phyloP scores from a whole-genome alignment of 2,888 invertebrate genomes.

The Formica aserva region DNA sequence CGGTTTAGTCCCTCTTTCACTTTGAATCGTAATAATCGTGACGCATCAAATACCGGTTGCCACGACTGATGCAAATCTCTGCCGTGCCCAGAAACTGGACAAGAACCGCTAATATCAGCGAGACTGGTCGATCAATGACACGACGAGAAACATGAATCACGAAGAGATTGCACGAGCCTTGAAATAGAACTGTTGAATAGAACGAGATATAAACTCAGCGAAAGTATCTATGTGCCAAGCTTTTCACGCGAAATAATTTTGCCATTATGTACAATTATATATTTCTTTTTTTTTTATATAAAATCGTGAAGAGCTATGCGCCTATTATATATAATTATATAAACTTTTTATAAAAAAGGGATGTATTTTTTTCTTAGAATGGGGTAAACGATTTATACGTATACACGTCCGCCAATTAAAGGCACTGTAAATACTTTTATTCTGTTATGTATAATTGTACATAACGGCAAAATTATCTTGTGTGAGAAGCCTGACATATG shows the following conservation, averaged over 20 bases:
- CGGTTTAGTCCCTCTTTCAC: constrained; percentile 18
- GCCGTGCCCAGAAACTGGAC: not conserved
- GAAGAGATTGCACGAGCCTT: not conserved
- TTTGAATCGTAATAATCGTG: constrained; percentile 41
- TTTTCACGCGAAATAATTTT: not conserved
- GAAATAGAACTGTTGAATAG: not conserved
- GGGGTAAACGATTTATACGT: not conserved
- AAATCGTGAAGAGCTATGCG: not conserved
- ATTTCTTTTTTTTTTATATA: not conserved
- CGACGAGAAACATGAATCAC: not conserved
- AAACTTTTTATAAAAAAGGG: not conserved
- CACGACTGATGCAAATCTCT: constrained; percentile 9
- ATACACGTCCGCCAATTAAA: not conserved
- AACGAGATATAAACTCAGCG: not conserved
- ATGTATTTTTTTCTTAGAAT: not conserved
- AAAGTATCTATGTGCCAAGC: not conserved
- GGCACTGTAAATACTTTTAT: not conserved
- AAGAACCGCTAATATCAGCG: not conserved
- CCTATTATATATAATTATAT: not conserved
- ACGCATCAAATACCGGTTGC: constrained; percentile 39
- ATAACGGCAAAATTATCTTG: not conserved
- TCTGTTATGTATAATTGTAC: not conserved
- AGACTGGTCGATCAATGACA: not conserved
- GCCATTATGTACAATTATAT: not conserved
- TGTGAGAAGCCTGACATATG: not conserved